Evolutionary conservation across 2,113 vertebrate species (phyloP), one percentile per base, ranked within the genome.

Genomic region (Zosterops japonicus): DNA sequence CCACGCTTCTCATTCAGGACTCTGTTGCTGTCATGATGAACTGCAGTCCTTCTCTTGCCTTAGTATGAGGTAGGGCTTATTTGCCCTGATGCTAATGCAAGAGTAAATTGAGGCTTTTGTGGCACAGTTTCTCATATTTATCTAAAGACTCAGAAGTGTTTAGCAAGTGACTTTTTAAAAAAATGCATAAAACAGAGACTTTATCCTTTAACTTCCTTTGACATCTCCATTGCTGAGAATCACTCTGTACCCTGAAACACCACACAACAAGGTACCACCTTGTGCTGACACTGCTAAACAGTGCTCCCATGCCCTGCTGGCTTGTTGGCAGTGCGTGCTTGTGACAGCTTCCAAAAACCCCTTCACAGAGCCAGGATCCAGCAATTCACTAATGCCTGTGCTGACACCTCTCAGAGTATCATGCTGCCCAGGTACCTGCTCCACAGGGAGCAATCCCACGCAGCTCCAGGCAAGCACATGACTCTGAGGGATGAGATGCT

Each of bases 381-480:
- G 25, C 39, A 60, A n/a, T 12, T 85, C 71, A 44, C 44, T n/a
- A 11, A 12, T 22, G 14, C 31, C 33, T 68, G 56, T 83, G 49
- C 68, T 80, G 71, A 72, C 15, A 13, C 7, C 41, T 86, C 8
- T 41, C 68, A 53, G 35, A 19, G 56, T 6, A 15, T 39, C 3
- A 0, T 11, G 53, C 33, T 92, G 78, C 33, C 18, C 49, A 63
- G 81, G 39, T 85, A 39, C 8, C 11, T 56, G 47, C 16, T 80
- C 61, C 44, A 12, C 27, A 8, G 0, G 0, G 67, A 2, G 4
- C 49, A 72, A 25, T 36, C 63, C 76, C 67, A 80, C 24, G 0
- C 46, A 71, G 76, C 47, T 75, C 42, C 9, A 83, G 59, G 60
- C 35, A 65, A 75, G 31, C 20, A 65, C n/a, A 16, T 3, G 2